A percentile compares a stretch with the other conserved stretches of the same genome.
Evolutionary conservation across 2,113 vertebrate species (phyloP).

Genomic region (Brachyhypopomus gauderio): DNA sequence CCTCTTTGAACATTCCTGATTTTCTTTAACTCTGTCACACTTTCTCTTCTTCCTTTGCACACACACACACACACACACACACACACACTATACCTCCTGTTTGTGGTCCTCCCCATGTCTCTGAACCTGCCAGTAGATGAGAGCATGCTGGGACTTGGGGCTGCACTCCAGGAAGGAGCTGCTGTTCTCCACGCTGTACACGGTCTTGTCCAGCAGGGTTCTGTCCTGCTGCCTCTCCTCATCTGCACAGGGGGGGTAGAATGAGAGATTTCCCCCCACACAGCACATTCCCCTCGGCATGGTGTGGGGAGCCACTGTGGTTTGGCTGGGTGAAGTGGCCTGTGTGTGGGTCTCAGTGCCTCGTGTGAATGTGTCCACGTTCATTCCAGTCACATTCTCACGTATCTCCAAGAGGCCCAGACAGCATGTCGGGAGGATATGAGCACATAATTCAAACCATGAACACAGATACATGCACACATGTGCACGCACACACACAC

Average conservation of each 20-base stretch:
- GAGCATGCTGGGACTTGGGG: constrained; percentile 90
- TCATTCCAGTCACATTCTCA: constrained; percentile 32
- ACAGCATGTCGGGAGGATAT: constrained; percentile 19
- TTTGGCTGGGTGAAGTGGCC: constrained; percentile 6
- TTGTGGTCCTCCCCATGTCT: constrained; percentile 83
- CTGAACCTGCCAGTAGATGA: constrained; percentile 94
- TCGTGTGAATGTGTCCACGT: constrained; percentile 24
- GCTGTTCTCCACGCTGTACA: constrained; percentile 97
- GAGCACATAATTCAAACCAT: constrained; percentile 22
- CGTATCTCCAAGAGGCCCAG: background rate
- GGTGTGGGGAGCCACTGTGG: background rate
- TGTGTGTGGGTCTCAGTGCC: constrained; percentile 17
- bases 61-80: constrained; percentile 1
- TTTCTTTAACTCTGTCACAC: background rate
- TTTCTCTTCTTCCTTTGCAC: background rate
- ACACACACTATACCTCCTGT: constrained; percentile 81
- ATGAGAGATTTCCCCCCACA: constrained; percentile 15
- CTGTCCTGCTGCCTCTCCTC: constrained; percentile 78
- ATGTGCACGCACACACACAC: background rate
- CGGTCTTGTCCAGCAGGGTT: constrained; percentile 84
- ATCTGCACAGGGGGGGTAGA: constrained; percentile 71
- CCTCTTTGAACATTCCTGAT: too few species aligned
- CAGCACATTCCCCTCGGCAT: background rate
- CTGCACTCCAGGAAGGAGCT: constrained; percentile 97
- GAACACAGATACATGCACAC: background rate